Conservation (phyloP, 2,797 vertebrate genomes). For the Intellagama lesueurii region DNA sequence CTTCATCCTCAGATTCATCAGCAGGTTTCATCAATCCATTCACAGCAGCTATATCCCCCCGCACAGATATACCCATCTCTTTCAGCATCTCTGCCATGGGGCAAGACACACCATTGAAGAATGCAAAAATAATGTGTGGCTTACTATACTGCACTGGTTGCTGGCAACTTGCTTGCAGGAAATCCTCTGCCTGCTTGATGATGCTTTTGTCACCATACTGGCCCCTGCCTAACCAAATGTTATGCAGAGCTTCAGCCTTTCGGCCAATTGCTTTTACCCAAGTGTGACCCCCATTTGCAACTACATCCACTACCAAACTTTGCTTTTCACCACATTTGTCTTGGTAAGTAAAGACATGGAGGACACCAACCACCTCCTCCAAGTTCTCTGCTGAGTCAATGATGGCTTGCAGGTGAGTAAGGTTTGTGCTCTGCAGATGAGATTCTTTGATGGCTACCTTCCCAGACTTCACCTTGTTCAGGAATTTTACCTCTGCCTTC, state of each 20-base stretch:
- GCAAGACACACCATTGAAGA: slow-evolving; percentile 93
- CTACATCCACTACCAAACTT: slow-evolving; percentile 92
- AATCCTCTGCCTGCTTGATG: slow-evolving; percentile 91
- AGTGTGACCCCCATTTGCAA: slow-evolving; percentile 90
- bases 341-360: slow-evolving; percentile 90
- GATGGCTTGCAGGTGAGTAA: slow-evolving; percentile 92
- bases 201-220: slow-evolving; percentile 95
- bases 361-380: slow-evolving; percentile 85
- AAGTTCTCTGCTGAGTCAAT: slow-evolving; percentile 91
- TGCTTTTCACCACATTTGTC: slow-evolving; percentile 81
- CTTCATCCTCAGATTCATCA: slow-evolving; percentile 75
- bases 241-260: slow-evolving; percentile 95
- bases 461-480: slow-evolving; percentile 87
- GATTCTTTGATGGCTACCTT: slow-evolving; percentile 90
- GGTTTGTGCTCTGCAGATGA: slow-evolving; percentile 94
- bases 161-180: slow-evolving; percentile 89
- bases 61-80: slow-evolving; percentile 91
- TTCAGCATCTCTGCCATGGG: slow-evolving; percentile 91
- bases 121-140: slow-evolving; percentile 92
- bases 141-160: slow-evolving; percentile 91
- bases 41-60: slow-evolving; percentile 92
- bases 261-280: slow-evolving; percentile 97
- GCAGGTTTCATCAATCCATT: slow-evolving; percentile 75
- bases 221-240: slow-evolving; percentile 96
- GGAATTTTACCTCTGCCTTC: slow-evolving; percentile 91